Evolutionary conservation across 2,888 invertebrate genomes (phyloP), one percentile per base, ranked within the genome.

Genomic region (Lasioglossum marginatum): DNA sequence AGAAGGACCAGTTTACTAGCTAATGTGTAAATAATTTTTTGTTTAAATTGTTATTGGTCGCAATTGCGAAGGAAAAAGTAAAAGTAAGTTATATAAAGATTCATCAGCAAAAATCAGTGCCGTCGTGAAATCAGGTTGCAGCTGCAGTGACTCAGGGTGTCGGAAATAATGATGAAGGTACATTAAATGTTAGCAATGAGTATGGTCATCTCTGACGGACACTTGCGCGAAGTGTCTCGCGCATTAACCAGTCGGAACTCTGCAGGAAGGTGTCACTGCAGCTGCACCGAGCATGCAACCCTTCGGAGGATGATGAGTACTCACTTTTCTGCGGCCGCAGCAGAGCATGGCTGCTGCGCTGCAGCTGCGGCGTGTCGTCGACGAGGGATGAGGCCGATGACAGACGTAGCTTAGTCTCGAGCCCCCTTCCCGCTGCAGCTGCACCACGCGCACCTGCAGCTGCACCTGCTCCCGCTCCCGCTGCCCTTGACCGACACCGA

Each of bases 271-370:
- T 63, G 10, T 31, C 16, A 19, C 52, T 45, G 72, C 68, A 68
- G 57, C 40, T 57, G 48, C 52, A 71, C 70, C 63, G 23, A 12
- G 48, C 74, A 57, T 77, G 83, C 66, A 82, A 74, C 31, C 63
- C 27, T 63, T 43, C 12, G 34, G 27, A 27, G 68, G 14, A 37
- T 16, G 43, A 60, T 2, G 16, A 31, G 60, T 86, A 93, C 96
- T 97, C 96, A 98, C 98, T 98, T 98, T 98, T 96, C 98, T 98
- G 96, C 98, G 97, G 97, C 98, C 98, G 97, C 98, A 98, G 97
- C 98, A 98, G 97, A 98, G 98, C 98, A 98, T 98, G 97, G 97
- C 97, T 97, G 97, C 97, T 97, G 97, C 96, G 97, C 87, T 93
- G 96, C 96, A 96, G 96, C 96, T 96, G 96, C 96, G 96, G 95